These are phyloP conservation scores for Prunella himalayana DNA, from an alignment of 2,113 vertebrate species.

Conservation along the genomic window DNA sequence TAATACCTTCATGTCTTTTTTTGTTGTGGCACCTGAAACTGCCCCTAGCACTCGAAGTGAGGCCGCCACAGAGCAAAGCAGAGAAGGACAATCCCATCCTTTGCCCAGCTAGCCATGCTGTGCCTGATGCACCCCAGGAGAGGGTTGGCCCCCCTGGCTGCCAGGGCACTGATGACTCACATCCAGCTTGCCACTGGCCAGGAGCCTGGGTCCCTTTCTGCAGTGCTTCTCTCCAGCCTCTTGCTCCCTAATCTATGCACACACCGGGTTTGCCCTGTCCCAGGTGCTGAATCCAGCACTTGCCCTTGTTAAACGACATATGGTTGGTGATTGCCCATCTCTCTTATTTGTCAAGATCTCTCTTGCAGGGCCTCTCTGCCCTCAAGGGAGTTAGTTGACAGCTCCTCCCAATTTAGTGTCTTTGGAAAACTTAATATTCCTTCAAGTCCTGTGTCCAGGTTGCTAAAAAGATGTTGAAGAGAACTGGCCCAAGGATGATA, in stretches of 20 bases:
- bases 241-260: not conserved
- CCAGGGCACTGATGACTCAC: not conserved
- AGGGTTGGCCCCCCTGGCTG: fast-evolving
- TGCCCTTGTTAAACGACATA: too few relatives aligned
- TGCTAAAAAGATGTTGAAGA: not conserved
- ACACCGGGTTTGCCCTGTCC: not conserved
- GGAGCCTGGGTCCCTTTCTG: not conserved
- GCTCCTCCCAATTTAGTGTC: not conserved
- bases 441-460: not conserved
- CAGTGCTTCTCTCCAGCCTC: not conserved
- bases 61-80: fast-evolving
- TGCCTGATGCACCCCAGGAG: not conserved
- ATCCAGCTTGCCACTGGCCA: fast-evolving
- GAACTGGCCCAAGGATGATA: not conserved
- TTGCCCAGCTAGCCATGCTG: fast-evolving
- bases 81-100: not conserved
- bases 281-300: not conserved
- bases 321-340: not conserved
- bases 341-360: not conserved
- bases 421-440: not conserved
- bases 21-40: not conserved
- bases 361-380: not conserved
- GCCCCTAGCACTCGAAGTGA: fast-evolving
- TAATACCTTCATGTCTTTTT: not conserved
- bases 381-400: not conserved